Evolutionary conservation across 2,888 invertebrate genomes (phyloP).

Genomic region (Phragmatobia fuliginosa): DNA sequence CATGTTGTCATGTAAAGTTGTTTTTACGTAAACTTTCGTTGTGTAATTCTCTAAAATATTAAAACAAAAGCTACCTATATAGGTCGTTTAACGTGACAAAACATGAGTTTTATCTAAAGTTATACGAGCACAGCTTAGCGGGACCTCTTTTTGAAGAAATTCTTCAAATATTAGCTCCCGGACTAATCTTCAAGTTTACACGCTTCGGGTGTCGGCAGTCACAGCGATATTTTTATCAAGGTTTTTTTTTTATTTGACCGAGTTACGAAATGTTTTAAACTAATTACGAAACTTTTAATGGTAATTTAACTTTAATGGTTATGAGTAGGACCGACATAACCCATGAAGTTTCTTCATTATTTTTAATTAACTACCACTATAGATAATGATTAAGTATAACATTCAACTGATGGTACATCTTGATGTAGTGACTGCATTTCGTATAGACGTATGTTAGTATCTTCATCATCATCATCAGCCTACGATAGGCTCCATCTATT

Average conservation of each 20-base stretch:
- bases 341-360: neutral
- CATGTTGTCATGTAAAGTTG: no score
- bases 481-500: no score
- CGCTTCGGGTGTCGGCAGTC: constrained; percentile 50
- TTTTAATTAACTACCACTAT: neutral
- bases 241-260: constrained; percentile 24
- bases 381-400: neutral
- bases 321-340: neutral
- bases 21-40: neutral
- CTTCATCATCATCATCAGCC: no score
- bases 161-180: constrained; percentile 81
- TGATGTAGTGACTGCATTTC: neutral
- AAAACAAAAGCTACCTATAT: constrained; percentile 10
- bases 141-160: constrained; percentile 54
- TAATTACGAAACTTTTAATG: constrained; percentile 14
- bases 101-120: constrained; percentile 50
- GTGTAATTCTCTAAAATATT: constrained; percentile 10
- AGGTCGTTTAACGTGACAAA: constrained; percentile 37
- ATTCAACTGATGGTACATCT: neutral
- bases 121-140: constrained; percentile 47
- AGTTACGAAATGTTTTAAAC: constrained; percentile 45
- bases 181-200: constrained; percentile 59
- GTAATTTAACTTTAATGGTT: constrained; percentile 13
- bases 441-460: no score
- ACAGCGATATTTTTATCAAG: constrained; percentile 56